Conservation (phyloP, 2,113 vertebrate species). For the Sphyrna mokarran region DNA sequence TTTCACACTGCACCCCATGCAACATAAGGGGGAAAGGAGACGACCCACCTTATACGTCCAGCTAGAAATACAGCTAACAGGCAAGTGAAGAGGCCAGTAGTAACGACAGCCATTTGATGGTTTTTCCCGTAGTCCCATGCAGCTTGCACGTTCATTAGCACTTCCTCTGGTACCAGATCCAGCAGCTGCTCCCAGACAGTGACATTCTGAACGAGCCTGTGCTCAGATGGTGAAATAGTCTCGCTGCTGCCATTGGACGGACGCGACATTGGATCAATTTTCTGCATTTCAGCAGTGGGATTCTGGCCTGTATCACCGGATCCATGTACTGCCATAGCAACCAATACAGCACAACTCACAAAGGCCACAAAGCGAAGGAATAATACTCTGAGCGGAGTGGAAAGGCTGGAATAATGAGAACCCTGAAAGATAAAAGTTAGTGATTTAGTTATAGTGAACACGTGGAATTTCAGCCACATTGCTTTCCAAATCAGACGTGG, state of each 20-base stretch:
- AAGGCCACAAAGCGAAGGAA: conserved; percentile 74
- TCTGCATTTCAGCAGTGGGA: conserved; percentile 29
- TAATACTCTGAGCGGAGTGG: conserved; percentile 70
- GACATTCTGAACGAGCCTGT: neutral
- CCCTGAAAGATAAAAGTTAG: conserved; percentile 56
- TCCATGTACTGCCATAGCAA: conserved; percentile 56
- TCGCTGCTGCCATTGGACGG: conserved; percentile 38
- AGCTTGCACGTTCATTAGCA: conserved; percentile 50
- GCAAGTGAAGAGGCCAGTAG: conserved; percentile 75
- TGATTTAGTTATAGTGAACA: neutral
- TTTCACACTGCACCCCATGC: neutral
- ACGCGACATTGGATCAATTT: conserved; percentile 39
- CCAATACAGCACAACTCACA: conserved; percentile 70
- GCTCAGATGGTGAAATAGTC: neutral
- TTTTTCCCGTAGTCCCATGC: conserved; percentile 71
- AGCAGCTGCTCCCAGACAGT: conserved; percentile 62
- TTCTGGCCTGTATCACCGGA: conserved; percentile 40
- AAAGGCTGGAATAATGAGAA: conserved; percentile 50
- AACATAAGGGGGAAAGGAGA: neutral
- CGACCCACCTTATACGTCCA: conserved; percentile 68
- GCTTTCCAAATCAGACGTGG: neutral
- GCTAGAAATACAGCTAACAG: conserved; percentile 76
- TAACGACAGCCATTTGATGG: conserved; percentile 69
- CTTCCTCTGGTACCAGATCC: conserved; percentile 58
- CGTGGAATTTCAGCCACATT: neutral